phyloP scores from a whole-genome alignment of 2,113 vertebrate genomes.

The Spea multiplicata region DNA sequence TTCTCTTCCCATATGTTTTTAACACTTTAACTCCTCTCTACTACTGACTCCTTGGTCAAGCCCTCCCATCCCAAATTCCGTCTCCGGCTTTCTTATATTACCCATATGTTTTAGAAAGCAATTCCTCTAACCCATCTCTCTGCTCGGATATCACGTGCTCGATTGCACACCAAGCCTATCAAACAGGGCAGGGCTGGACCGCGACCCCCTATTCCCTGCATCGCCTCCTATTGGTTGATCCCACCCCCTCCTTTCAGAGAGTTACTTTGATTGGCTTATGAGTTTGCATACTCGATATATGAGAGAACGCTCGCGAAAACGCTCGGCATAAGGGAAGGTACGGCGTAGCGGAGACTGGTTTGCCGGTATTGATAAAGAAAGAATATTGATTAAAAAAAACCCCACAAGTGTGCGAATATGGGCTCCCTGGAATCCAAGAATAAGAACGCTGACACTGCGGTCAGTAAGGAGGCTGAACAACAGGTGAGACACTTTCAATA shows the following conservation, averaged over 20 bases:
- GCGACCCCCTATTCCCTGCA: too few species aligned
- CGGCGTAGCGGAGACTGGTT: too few species aligned
- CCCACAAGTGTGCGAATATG: slow-evolving; percentile 7
- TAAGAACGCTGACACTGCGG: slow-evolving; percentile 2
- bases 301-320: background rate
- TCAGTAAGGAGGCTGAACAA: background rate
- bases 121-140: background rate
- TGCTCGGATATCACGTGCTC: background rate
- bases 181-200: too few species aligned
- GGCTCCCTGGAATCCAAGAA: slow-evolving; percentile 31
- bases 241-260: background rate
- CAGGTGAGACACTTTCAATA: slow-evolving; percentile 15
- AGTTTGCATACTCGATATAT: background rate
- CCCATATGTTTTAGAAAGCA: background rate
- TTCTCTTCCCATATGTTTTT: too few species aligned
- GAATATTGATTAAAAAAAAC: background rate
- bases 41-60: too few species aligned
- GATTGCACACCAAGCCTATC: background rate
- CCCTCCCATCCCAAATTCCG: too few species aligned
- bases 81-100: too few species aligned
- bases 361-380: background rate
- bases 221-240: background rate
- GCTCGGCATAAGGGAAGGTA: too few species aligned
- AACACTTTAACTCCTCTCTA: too few species aligned
- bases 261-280: background rate